Evolutionary conservation across 1,140 invertebrate species (phyloP), one percentile per base, ranked within the genome.

Genomic region (Nasonia giraulti): DNA sequence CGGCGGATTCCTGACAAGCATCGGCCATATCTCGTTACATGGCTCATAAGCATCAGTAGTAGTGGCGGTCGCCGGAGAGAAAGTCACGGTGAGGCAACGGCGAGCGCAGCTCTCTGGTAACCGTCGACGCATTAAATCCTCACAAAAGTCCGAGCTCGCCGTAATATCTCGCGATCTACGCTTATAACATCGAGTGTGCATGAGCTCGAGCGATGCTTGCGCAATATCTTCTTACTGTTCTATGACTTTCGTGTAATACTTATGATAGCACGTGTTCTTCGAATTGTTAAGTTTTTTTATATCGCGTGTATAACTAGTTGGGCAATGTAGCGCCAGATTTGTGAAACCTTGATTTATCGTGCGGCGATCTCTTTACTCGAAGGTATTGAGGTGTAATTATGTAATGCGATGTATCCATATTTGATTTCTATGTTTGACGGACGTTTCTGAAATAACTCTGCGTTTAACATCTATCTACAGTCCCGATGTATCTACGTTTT

Each of bases 61-160:
- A 27, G 66, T 17, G 27, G 20, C 68, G 20, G 23, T 71, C 68
- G 27, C 23, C 68, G 27, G 55, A 82, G 82, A 78, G 82, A 83
- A 83, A 83, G 82, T 78, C 5, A 69, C 20, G 62, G 73, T 83
- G 76, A 37, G 44, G 82, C 82, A 79, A 79, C 37, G 75, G 62
- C 62, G 55, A 55, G 55, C 17, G 17, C 55, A 20, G 17, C 55
- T 62, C 40, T 47, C 47, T 20, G 80, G 71, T 74, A 71, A 40
- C 40, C 68, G 50, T 37, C 55, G 20, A 31, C 73, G 50, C 87
- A 87, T 87, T 89, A 89, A 90, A 88, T 89, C 86, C 84, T 88
- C 86, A 80, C 84, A 86, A 86, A 88, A 87, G 84, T 87, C 86
- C 75, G 55, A n/a, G 73, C 7, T 11, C 10, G 86, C 86, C 85